phyloP scores from a whole-genome alignment of 2,113 vertebrate genomes.

The Cricetomys ansorgei region DNA sequence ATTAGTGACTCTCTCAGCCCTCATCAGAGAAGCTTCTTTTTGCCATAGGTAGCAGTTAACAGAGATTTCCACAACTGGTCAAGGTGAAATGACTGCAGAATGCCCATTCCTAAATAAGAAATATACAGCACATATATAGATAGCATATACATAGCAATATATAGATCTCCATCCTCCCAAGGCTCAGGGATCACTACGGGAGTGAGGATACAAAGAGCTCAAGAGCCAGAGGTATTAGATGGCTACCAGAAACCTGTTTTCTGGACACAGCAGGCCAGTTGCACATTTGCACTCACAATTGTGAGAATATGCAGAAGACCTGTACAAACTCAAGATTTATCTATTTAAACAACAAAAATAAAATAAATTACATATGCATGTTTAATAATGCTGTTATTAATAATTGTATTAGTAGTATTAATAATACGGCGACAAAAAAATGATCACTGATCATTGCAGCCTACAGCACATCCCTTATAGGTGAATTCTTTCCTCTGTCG shows the following conservation, averaged over 20 bases:
- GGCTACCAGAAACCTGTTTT: no score
- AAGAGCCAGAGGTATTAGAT: not conserved
- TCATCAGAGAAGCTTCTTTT: not conserved
- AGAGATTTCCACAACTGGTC: not conserved
- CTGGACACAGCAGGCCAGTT: not conserved
- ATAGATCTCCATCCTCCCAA: not conserved
- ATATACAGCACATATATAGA: no score
- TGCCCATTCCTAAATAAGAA: not conserved
- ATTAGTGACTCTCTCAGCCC: not conserved
- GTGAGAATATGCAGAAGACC: not conserved
- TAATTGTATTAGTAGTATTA: no score
- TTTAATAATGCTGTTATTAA: not conserved
- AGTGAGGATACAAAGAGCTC: not conserved
- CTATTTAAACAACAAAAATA: not conserved
- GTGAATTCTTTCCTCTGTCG: not conserved
- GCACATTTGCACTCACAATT: not conserved
- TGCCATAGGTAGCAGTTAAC: not conserved
- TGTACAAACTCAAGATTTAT: not conserved
- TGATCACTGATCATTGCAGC: not conserved
- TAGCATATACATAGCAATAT: no score
- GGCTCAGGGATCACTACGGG: not conserved
- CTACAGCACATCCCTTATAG: not conserved
- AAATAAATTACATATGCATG: not conserved
- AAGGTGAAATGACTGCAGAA: not conserved
- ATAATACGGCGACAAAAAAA: not conserved